Evolutionary conservation across 1,140 invertebrate genomes (phyloP), one percentile per base, ranked within the genome.

Genomic region (Ephestia elutella): DNA sequence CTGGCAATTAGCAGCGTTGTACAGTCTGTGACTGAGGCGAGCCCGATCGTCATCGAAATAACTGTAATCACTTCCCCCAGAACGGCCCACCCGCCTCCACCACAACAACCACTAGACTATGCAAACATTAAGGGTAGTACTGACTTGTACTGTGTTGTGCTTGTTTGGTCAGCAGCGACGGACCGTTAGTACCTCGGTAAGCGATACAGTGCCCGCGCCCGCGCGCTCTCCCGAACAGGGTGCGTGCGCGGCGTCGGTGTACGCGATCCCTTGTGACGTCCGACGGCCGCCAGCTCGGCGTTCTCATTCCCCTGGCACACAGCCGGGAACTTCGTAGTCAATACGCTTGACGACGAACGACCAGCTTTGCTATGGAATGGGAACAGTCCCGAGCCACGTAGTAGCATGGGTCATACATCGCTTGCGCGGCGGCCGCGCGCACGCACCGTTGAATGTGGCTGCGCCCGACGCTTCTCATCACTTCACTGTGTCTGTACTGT

Each of bases 131-230:
- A 73, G 78, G 76, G 80, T 71, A 71, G 73, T 83, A 87, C 80
- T 87, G 84, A 87, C 80, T 70, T 84, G 80, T 82, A 85, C 80
- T 80, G 72, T 86, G 78, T 86, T 86, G 77, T 86, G 82, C 82
- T 87, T 85, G 80, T 87, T 86, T 86, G 85, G 82, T 88, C 85
- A 85, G 85, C 85, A 85, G 85, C 85, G 73, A 86, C 85, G 85
- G 85, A 88, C 82, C 85, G 83, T 80, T 86, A 88, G 85, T 75
- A 70, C 75, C 83, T 86, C 82, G 85, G 85, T 88, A 88, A 88
- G 85, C 83, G 79, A 80, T 70, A 60, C 63, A 73, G 75, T 74
- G 70, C 75, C 77, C 72, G 78, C 72, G 77, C 76, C 71, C 71
- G 78, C 70, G 71, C 78, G 75, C 63, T 63, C 72, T 66, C 67